Evolutionary conservation across 2,888 invertebrate species (phyloP).

Genomic region (Eustalomyia histrio): DNA sequence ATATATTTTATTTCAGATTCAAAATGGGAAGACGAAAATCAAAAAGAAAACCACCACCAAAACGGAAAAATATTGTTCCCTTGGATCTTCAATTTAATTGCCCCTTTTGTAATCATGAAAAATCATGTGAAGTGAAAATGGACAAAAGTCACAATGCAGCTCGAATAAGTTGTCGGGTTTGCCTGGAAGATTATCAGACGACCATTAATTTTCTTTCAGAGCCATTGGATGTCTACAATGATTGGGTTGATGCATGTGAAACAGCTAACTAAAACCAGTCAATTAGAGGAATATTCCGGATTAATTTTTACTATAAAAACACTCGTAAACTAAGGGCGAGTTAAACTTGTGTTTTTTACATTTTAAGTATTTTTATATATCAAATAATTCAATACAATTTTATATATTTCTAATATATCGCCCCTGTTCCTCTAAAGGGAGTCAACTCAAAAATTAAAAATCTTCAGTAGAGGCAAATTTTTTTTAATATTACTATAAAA

Average conservation of each 20-base stretch:
- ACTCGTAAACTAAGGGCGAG: too few species aligned
- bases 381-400: too few species aligned
- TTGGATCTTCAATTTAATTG: constrained; percentile 98
- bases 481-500: too few species aligned
- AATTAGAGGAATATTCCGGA: too few species aligned
- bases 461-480: too few species aligned
- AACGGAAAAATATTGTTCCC: constrained; percentile 94
- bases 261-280: constrained; percentile 84
- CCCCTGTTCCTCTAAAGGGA: too few species aligned
- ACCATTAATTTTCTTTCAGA: background rate
- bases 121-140: constrained; percentile 99
- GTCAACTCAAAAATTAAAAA: too few species aligned
- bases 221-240: constrained; percentile 76
- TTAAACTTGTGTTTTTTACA: too few species aligned
- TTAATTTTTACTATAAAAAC: too few species aligned
- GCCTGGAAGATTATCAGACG: constrained; percentile 86
- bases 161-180: constrained; percentile 95
- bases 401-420: too few species aligned
- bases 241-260: constrained; percentile 99
- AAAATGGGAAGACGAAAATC: constrained; percentile 98
- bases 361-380: too few species aligned
- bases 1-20: constrained; percentile 47
- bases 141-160: constrained; percentile 97
- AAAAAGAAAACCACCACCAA: constrained; percentile 97
- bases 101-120: constrained; percentile 99